Percentiles rank a stretch among this genome's conserved stretches.
These are phyloP conservation scores for Notothenia coriiceps DNA, from an alignment of 2,113 vertebrate genomes.

Conservation along the genomic window DNA sequence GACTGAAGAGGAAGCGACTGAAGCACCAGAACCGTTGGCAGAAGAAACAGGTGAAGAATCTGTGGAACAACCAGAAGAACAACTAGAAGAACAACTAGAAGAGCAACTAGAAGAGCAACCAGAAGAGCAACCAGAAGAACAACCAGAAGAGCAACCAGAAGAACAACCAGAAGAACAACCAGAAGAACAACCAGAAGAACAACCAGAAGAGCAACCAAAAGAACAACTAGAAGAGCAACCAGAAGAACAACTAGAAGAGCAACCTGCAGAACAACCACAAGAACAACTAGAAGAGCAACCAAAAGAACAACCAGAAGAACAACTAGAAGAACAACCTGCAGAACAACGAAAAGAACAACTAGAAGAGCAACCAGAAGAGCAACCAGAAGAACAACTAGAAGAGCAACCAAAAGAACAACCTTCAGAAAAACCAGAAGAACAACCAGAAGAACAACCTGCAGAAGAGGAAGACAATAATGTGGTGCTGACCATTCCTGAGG, in stretches of 20 bases:
- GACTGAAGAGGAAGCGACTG: conserved; percentile 19
- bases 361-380: too few species aligned
- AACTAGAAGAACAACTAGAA: conserved; percentile 22
- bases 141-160: neutral
- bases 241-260: too few species aligned
- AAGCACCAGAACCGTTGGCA: conserved; percentile 21
- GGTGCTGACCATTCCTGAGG: conserved; percentile 11
- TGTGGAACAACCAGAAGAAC: too few species aligned
- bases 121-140: neutral
- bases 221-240: neutral
- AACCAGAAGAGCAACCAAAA: neutral
- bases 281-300: too few species aligned
- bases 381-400: too few species aligned
- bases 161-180: neutral
- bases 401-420: too few species aligned
- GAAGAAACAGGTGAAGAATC: conserved; percentile 24
- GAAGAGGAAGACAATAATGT: conserved; percentile 15
- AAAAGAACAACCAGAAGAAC: too few species aligned
- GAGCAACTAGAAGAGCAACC: too few species aligned
- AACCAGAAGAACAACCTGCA: neutral
- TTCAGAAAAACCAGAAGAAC: too few species aligned
- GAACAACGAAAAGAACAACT: too few species aligned
- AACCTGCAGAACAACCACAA: conserved; percentile 33
- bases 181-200: neutral
- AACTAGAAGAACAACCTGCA: too few species aligned